These are phyloP conservation scores for Cardiocondyla obscurior DNA, from an alignment of 1,140 invertebrate genomes.

Conservation along the genomic window DNA sequence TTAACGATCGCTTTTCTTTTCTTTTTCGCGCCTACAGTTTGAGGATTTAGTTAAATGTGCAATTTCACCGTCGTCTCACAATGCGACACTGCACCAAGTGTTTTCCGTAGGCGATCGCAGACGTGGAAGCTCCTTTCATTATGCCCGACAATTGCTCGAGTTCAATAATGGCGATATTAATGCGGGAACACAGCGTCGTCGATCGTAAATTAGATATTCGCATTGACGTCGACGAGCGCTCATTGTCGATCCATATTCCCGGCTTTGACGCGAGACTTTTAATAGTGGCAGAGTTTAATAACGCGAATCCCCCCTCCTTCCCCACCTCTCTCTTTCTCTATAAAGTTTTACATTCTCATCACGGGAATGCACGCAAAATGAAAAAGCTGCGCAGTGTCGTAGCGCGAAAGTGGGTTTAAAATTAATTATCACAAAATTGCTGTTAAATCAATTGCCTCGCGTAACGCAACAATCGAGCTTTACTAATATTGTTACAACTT, in stretches of 20 bases:
- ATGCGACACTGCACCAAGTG: slow-evolving; percentile 19
- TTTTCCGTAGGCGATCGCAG: slow-evolving; percentile 52
- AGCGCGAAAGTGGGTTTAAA: neutral
- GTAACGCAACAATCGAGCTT: neutral
- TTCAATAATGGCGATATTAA: slow-evolving; percentile 56
- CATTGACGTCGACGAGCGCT: slow-evolving; percentile 28
- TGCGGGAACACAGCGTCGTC: slow-evolving; percentile 45
- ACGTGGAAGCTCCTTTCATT: slow-evolving; percentile 34
- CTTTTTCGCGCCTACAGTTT: slow-evolving; percentile 53
- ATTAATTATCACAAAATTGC: slow-evolving; percentile 8
- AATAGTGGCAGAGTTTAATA: slow-evolving; percentile 48
- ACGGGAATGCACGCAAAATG: neutral
- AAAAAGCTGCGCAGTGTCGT: neutral
- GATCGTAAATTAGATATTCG: slow-evolving; percentile 57
- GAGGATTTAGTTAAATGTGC: slow-evolving; percentile 42
- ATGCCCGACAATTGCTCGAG: slow-evolving; percentile 29
- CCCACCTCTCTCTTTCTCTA: neutral
- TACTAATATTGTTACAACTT: neutral
- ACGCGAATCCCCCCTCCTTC: slow-evolving; percentile 11
- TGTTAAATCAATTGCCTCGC: slow-evolving; percentile 2
- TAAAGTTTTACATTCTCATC: slow-evolving; percentile 41
- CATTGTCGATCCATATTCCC: slow-evolving; percentile 45
- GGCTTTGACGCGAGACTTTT: slow-evolving; percentile 28
- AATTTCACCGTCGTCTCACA: slow-evolving; percentile 49
- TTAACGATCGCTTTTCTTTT: neutral